Conservation (phyloP, 2,113 vertebrate species). For the Danionella cerebrum region DNA sequence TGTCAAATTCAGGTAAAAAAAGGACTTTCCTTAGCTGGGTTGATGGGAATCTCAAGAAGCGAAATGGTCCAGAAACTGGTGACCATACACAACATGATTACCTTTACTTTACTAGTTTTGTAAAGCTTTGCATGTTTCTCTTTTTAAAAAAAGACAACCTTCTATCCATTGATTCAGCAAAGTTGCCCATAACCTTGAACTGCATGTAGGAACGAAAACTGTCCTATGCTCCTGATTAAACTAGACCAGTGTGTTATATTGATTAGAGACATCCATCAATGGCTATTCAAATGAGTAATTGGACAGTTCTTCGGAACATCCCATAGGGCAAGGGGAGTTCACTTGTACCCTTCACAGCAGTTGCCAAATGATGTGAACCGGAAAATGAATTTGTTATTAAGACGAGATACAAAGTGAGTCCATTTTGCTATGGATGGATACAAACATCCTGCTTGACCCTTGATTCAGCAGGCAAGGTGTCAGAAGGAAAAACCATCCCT, state of each 20-base stretch:
- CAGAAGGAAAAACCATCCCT: neutral
- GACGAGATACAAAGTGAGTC: neutral
- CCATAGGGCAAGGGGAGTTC: neutral
- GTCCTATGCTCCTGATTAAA: neutral
- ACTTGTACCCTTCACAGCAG: neutral
- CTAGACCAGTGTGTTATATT: neutral
- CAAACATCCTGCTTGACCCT: constrained; percentile 13
- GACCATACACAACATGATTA: too few relatives aligned
- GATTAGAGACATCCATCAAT: constrained; percentile 13
- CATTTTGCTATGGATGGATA: neutral
- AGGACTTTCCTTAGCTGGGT: too few relatives aligned
- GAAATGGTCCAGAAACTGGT: too few relatives aligned
- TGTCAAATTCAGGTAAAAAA: too few relatives aligned
- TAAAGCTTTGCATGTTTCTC: too few relatives aligned
- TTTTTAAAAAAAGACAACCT: too few relatives aligned
- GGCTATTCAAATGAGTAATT: constrained; percentile 24
- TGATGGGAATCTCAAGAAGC: too few relatives aligned
- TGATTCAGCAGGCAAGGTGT: neutral
- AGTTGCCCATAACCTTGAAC: too few relatives aligned
- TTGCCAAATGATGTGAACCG: neutral
- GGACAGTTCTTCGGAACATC: neutral
- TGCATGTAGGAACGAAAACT: neutral
- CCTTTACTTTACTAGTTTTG: too few relatives aligned
- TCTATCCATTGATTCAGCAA: too few relatives aligned
- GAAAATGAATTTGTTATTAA: neutral